Base-by-base conservation (phyloP, 2,797 vertebrate species). In the Gymnoscopelus braueri region DNA sequence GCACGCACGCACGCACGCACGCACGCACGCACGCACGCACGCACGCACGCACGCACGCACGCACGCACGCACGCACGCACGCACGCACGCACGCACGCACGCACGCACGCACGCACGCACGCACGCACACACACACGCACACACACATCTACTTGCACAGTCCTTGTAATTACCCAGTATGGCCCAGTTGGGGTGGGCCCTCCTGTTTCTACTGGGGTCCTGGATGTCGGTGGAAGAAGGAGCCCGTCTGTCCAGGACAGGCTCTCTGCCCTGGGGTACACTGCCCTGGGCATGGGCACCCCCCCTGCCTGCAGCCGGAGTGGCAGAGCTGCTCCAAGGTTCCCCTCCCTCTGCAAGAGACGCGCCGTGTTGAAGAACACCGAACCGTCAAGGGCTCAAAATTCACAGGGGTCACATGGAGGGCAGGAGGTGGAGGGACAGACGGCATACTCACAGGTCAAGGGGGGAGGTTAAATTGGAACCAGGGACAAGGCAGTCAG, bases 141-240 rank as follows among this genome's bases (percentile, higher is more conserved):
- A 62, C 44, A 39, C 50, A 29, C 58, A 44, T 11, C 32, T 23
- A 60, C 56, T 51, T 48, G 39, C 48, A 51, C 26, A 60, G 29
- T 71, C 23, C n/a, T 64, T 57, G 84, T 79, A 60, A 57, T 94
- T 93, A 94, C 92, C 93, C 87, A 92, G 82, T 82, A 91, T 87
- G 88, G 91, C 91, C 92, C 91, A 93, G 86, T 93, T 93, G 83
- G 93, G 92, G 81, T 93, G 91, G 83, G 92, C 91, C 77, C 93
- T 93, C 88, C 91, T 93, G 92, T 93, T 93, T 91, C 93, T 93
- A 93, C 88, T 91, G 76, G 87, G 91, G 58, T 92, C 92, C 86
- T 89, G 92, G 5, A 81, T 89, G 26, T 93, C 85, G 0, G 82
- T 88, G 65, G 83, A 73, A 63, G 83, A 81, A 77, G 63, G 14